Percentiles rank a stretch among this genome's conserved stretches.
Evolutionary conservation across 2,888 invertebrate genomes (phyloP).

Genomic region (Thereva unica): DNA sequence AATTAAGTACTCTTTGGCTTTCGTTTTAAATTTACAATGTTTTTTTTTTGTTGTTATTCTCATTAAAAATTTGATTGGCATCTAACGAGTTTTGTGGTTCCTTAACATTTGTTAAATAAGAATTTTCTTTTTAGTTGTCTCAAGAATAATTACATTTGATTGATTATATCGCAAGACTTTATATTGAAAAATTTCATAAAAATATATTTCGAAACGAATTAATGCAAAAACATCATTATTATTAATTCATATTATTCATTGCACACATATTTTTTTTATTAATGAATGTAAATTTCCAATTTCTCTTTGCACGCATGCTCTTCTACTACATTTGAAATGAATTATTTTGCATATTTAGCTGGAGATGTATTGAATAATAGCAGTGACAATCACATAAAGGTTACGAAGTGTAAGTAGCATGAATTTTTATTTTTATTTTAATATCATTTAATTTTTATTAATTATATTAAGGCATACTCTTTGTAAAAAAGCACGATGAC

Average conservation of each 20-base stretch:
- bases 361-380: constrained; percentile 38
- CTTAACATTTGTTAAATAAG: too few species aligned
- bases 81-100: too few species aligned
- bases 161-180: too few species aligned
- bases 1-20: too few species aligned
- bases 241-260: not conserved
- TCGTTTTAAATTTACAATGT: too few species aligned
- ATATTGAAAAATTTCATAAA: too few species aligned
- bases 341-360: constrained; percentile 16
- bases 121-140: too few species aligned
- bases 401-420: constrained; percentile 55
- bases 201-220: not conserved
- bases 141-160: too few species aligned
- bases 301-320: constrained; percentile 20
- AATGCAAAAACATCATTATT: not conserved
- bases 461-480: not conserved
- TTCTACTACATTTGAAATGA: not conserved
- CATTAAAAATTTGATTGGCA: too few species aligned
- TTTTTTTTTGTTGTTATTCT: too few species aligned
- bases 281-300: constrained; percentile 11
- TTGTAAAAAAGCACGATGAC: too few species aligned
- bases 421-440: constrained; percentile 12
- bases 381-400: constrained; percentile 49
- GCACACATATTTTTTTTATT: constrained; percentile 7
- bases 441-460: not conserved